phyloP scores from a whole-genome alignment of 1,140 invertebrate species.

The Myzus persicae region DNA sequence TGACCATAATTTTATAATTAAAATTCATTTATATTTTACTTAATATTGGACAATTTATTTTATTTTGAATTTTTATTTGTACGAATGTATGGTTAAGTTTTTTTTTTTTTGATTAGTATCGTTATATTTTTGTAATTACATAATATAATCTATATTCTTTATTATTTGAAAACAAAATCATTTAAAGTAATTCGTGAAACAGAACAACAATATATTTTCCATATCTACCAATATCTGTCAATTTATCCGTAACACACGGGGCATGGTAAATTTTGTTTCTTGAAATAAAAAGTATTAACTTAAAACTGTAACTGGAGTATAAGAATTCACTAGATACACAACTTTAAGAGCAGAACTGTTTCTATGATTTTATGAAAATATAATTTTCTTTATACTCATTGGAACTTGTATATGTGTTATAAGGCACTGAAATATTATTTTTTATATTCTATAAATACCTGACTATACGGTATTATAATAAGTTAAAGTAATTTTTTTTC shows the following conservation, averaged over 20 bases:
- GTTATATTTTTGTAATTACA: neutral
- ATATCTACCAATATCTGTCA: neutral
- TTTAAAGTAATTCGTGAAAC: neutral
- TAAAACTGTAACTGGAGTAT: neutral
- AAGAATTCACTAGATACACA: neutral
- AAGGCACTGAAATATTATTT: neutral
- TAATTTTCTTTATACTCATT: no score
- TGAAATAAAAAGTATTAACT: neutral
- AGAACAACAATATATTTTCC: neutral
- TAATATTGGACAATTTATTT: neutral
- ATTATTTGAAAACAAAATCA: neutral
- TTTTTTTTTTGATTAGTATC: neutral
- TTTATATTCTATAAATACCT: neutral
- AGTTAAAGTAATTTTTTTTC: neutral
- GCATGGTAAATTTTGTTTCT: neutral
- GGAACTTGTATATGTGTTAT: neutral
- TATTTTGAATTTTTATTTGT: neutral
- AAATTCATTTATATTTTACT: neutral
- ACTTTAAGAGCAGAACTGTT: neutral
- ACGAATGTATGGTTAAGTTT: neutral
- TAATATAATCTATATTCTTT: constrained; percentile 8
- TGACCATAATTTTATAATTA: neutral
- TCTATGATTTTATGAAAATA: no score
- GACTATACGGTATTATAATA: neutral
- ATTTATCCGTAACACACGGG: neutral